A percentile compares a stretch with the other conserved stretches of the same genome.
These are phyloP conservation scores for Trematomus bernacchii DNA, from an alignment of 2,797 vertebrate species.

Conservation along the genomic window DNA sequence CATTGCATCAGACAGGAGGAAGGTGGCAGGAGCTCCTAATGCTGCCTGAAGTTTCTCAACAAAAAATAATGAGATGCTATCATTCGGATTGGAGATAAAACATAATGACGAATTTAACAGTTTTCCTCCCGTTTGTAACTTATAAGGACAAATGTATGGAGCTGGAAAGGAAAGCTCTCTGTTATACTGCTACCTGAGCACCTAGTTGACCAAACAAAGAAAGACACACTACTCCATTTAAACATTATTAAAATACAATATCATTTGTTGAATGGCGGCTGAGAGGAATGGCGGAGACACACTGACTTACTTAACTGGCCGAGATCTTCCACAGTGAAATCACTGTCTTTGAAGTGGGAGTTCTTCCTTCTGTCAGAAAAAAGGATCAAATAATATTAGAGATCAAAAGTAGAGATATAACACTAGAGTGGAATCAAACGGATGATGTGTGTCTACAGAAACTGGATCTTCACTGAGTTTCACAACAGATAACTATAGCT, in stretches of 20 bases:
- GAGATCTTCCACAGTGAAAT: constrained; percentile 95
- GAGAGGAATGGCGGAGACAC: background rate
- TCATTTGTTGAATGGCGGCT: background rate
- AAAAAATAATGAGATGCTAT: background rate
- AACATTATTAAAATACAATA: background rate
- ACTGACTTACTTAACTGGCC: constrained; percentile 91
- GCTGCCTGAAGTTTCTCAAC: background rate
- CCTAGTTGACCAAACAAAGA: background rate
- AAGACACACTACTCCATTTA: background rate
- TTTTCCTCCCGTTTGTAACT: background rate
- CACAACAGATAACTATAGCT: background rate
- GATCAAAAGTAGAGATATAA: constrained; percentile 21
- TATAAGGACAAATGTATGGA: no score
- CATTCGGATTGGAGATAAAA: background rate
- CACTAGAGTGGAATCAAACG: background rate
- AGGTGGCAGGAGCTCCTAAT: constrained; percentile 1
- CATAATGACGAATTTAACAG: background rate
- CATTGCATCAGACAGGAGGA: constrained; percentile 40
- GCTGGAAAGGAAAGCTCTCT: background rate
- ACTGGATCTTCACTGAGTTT: background rate
- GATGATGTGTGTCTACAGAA: background rate
- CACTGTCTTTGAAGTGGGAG: constrained; percentile 88
- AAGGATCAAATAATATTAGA: constrained; percentile 28
- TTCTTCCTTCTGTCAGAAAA: constrained; percentile 90
- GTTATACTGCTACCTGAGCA: no score